phyloP scores from a whole-genome alignment of 2,888 invertebrate species.

The Melinopterus prodromus region DNA sequence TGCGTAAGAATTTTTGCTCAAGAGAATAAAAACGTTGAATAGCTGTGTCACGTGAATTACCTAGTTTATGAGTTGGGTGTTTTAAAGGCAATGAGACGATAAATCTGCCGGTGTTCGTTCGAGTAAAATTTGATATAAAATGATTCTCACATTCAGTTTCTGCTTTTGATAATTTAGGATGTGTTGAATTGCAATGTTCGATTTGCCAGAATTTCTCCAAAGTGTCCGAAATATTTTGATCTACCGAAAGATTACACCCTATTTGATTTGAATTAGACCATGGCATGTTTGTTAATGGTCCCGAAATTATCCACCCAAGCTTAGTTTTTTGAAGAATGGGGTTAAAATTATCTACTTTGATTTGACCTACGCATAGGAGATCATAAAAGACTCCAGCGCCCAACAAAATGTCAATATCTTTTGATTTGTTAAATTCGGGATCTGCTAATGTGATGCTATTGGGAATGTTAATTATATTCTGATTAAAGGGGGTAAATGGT shows the following conservation, averaged over 20 bases:
- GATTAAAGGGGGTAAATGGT: slow-evolving; percentile 17
- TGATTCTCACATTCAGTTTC: slow-evolving; percentile 34
- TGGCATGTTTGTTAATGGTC: not conserved
- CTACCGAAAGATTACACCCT: slow-evolving; percentile 21
- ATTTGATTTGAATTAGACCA: slow-evolving; percentile 6
- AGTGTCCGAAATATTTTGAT: not conserved
- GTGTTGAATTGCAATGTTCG: slow-evolving; percentile 22
- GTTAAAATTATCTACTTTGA: slow-evolving; percentile 21
- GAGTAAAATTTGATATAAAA: slow-evolving; percentile 25
- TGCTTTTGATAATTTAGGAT: slow-evolving; percentile 16
- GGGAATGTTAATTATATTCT: slow-evolving; percentile 28
- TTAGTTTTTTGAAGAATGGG: slow-evolving; percentile 29
- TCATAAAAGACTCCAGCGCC: slow-evolving; percentile 32
- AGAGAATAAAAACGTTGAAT: slow-evolving; percentile 27
- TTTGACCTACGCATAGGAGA: slow-evolving; percentile 28
- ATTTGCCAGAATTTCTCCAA: slow-evolving; percentile 37
- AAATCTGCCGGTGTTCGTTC: slow-evolving; percentile 25
- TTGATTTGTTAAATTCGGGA: slow-evolving; percentile 15
- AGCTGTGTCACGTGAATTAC: slow-evolving; percentile 30
- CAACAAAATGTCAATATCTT: not conserved
- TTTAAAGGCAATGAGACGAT: slow-evolving; percentile 36
- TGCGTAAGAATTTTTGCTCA: slow-evolving; percentile 28
- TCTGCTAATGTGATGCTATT: slow-evolving; percentile 32
- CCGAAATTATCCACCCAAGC: slow-evolving; percentile 5
- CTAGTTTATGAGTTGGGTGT: slow-evolving; percentile 15